Percentiles rank a stretch among this genome's conserved stretches.
Conservation (phyloP, 2,888 invertebrate genomes). For the Chirona hameri region DNA sequence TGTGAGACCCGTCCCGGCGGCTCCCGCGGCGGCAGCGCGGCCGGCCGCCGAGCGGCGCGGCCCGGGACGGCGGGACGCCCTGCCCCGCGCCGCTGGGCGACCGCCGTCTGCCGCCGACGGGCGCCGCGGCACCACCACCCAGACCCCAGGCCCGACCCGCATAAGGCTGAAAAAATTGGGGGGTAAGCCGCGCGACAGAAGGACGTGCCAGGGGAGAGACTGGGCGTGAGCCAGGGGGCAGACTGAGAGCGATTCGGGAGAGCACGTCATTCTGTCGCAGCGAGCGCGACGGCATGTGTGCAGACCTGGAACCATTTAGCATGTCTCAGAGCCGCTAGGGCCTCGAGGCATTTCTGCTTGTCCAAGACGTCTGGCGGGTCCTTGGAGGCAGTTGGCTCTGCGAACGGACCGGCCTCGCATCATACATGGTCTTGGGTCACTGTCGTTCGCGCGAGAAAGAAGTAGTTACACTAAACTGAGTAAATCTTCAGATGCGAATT, state of each 20-base stretch:
- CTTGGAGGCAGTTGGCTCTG: conserved; percentile 49
- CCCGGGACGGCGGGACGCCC: conserved; percentile 5
- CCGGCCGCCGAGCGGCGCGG: conserved; percentile 30
- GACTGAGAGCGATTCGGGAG: conserved; percentile 35
- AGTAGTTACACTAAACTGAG: background rate
- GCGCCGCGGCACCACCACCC: conserved; percentile 6
- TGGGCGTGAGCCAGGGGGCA: conserved; percentile 37
- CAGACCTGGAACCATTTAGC: conserved; percentile 99
- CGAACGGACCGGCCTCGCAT: conserved; percentile 30
- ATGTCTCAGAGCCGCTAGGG: conserved; percentile 99
- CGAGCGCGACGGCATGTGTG: conserved; percentile 40
- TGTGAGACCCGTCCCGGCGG: conserved; percentile 33
- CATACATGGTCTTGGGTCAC: conserved; percentile 26
- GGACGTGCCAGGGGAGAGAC: conserved; percentile 32
- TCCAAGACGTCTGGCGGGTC: conserved; percentile 87
- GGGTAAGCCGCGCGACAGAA: conserved; percentile 33
- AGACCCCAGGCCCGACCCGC: background rate
- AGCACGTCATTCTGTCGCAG: conserved; percentile 36
- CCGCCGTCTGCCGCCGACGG: conserved; percentile 30
- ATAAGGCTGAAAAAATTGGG: conserved; percentile 34
- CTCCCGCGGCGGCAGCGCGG: conserved; percentile 23
- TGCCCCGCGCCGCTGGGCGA: conserved; percentile 27
- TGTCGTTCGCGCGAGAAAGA: background rate
- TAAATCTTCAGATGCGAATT: background rate
- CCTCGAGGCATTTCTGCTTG: conserved; percentile 99